A percentile compares a stretch with the other conserved stretches of the same genome.
Evolutionary conservation across 2,797 vertebrate species (phyloP).

Genomic region (Manis javanica): DNA sequence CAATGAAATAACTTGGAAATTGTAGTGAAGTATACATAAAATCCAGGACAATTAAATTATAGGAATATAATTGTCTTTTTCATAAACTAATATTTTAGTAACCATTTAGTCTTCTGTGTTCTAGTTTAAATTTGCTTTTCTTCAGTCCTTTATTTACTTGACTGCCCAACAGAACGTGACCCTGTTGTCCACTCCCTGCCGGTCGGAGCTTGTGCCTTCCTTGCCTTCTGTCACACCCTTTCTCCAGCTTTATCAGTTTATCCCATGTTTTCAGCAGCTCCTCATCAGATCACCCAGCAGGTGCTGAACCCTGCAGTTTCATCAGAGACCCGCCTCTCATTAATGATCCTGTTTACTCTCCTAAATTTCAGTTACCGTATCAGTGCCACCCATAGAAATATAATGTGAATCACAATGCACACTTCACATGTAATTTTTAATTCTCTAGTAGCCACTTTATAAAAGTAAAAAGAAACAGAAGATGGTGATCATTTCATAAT

Average conservation of each 20-base stretch:
- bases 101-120: neutral
- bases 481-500: neutral
- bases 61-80: neutral
- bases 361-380: neutral
- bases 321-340: neutral
- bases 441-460: neutral
- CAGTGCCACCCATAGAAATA: neutral
- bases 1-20: neutral
- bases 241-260: neutral
- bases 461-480: neutral
- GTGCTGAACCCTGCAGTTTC: neutral
- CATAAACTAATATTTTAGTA: neutral
- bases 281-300: fast-evolving
- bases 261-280: neutral
- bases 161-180: neutral
- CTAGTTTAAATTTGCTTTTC: neutral
- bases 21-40: neutral
- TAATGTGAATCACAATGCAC: neutral
- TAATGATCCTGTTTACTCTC: neutral
- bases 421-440: neutral
- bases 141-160: neutral
- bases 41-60: neutral
- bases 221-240: neutral
- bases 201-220: neutral
- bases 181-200: fast-evolving